A percentile compares a stretch with the other conserved stretches of the same genome.
These are phyloP conservation scores for Pyrocoelia pectoralis DNA, from an alignment of 2,888 invertebrate genomes.

Conservation along the genomic window DNA sequence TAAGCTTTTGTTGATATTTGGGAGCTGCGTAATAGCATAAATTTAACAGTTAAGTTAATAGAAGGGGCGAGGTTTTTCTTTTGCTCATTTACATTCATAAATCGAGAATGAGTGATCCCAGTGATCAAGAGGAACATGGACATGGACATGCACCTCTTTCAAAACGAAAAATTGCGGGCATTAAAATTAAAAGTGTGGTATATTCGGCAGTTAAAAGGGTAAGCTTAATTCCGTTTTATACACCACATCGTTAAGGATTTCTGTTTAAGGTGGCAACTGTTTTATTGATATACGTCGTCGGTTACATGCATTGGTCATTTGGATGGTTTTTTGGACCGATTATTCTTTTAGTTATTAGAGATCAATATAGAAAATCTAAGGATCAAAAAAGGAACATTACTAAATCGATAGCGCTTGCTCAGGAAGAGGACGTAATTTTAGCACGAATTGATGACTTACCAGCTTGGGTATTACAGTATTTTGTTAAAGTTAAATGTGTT, in stretches of 20 bases:
- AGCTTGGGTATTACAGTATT: constrained; percentile 77
- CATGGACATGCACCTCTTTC: background rate
- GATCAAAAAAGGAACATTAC: constrained; percentile 77
- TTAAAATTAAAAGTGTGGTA: constrained; percentile 66
- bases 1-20: background rate
- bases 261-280: constrained; percentile 24
- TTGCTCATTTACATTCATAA: background rate
- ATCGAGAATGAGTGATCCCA: constrained; percentile 10
- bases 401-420: constrained; percentile 77
- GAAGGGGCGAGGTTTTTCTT: background rate
- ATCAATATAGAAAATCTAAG: constrained; percentile 80
- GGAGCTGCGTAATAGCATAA: background rate
- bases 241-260: background rate
- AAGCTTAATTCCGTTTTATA: constrained; percentile 36
- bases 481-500: background rate
- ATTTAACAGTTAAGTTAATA: background rate
- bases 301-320: constrained; percentile 87
- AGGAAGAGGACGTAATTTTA: constrained; percentile 87
- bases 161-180: constrained; percentile 60
- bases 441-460: constrained; percentile 91
- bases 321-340: constrained; percentile 89
- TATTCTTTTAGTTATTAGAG: constrained; percentile 78
- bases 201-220: constrained; percentile 73
- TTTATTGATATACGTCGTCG: constrained; percentile 79
- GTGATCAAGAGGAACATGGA: constrained; percentile 37